Base-by-base conservation (phyloP, 2,113 vertebrate species). In the Xenus cinereus region DNA sequence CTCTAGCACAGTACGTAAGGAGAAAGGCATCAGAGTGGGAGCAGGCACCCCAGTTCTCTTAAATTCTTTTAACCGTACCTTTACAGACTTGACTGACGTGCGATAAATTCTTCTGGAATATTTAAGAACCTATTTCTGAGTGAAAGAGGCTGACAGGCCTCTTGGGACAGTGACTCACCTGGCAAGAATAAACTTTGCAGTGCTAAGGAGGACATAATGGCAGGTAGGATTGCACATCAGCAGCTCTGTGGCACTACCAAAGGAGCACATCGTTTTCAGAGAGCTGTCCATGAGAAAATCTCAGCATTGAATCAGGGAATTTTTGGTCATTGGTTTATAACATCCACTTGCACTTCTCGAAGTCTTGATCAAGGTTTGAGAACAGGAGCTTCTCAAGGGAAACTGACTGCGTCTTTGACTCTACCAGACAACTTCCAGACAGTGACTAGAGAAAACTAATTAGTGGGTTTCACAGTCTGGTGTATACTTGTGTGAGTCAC, bases 121-220 rank as follows among this genome's bases (percentile, higher is more conserved):
- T 83, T 87, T 80, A n/a, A 83, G 67, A 63, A 85, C 46, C 39
- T 82, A 2, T 87, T 96, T 82, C 63, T 93, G 59, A 46, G 57
- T 73, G 76, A 63, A 46, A 32, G 81, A 60, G 56, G 35, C 87
- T 96, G 91, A 54, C 82, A 90, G 48, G 50, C 41, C 75, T 90
- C 28, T 33, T 8, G 89, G 91, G 84, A 28, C 92, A 79, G 78
- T 91, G 89, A 83, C 62, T 96, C 91, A 94, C 71, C 57, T 96
- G 63, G 45, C 53, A 91, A 20, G 67, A 76, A 57, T 76, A 68
- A 57, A 32, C 30, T 7, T 51, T 57, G 48, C 89, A 41, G 46
- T 28, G 48, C 74, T 91, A 50, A 50, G 89, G 60, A 27, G 81
- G 53, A 28, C 37, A 5, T 16, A 76, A 5, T n/a, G 84, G 43